Base-by-base conservation (phyloP, 2,797 vertebrate species). In the Betta splendens region DNA sequence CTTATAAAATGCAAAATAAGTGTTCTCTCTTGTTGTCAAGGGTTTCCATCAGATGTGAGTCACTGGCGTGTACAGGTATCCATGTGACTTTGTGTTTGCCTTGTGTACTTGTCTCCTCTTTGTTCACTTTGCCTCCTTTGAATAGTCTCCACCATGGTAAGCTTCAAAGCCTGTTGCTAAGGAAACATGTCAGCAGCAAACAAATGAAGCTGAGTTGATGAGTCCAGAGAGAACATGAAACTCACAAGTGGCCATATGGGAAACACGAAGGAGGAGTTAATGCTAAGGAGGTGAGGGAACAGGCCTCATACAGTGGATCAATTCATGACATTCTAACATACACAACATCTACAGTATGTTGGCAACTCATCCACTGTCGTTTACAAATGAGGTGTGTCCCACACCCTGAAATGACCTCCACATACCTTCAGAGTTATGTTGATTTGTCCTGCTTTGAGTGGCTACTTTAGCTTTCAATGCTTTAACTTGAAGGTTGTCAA, bases 171-270 rank as follows among this genome's bases (percentile, higher is more conserved):
- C 49, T 20, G 85, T 89, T 86, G 80, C 85, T 55, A 77, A 18
- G 80, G 85, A 72, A 63, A 77, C 83, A 17, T 20, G 64, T 60
- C 58, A 37, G 47, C 38, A 67, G 72, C 71, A 86, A 86, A 83
- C 85, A 89, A 83, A 87, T 85, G 64, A 80, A 65, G 64, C 6
- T 43, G 36, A 37, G 72, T 7, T 64, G 78, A 85, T 75, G 70
- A 80, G 67, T 15, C 53, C 53, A 42, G 20, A 21, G 67, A 58
- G 59, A 84, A 78, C 64, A 67, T 75, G 73, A 80, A 82, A 69
- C 75, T 69, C 58, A 42, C 5, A 56, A 69, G 69, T 33, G 71
- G 74, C 60, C 83, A 75, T 54, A 69, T 77, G 78, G 81, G 60
- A 54, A 72, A 75, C 75, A 65, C 31, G 50, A 13, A 57, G 50